Evolutionary conservation across 2,888 invertebrate genomes (phyloP).

Genomic region (Timema podura): DNA sequence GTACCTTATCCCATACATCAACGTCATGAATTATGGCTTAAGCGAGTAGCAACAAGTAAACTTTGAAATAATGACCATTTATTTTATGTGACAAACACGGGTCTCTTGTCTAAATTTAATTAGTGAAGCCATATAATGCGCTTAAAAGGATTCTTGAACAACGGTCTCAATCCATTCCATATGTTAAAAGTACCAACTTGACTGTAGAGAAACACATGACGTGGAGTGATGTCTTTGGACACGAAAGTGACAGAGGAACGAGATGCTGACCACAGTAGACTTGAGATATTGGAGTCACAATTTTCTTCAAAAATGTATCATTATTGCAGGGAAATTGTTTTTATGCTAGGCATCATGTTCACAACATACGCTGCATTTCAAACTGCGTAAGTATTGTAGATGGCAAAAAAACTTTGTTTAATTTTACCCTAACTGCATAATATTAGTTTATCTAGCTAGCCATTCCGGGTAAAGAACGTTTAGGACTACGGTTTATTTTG

Average conservation of each 20-base stretch:
- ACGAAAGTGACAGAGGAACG: constrained; percentile 28
- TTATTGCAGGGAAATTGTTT: constrained; percentile 60
- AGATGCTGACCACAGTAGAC: constrained; percentile 26
- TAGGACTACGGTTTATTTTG: no score
- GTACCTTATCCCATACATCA: no score
- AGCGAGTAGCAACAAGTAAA: no score
- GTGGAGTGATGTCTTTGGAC: constrained; percentile 31
- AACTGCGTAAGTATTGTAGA: constrained; percentile 58
- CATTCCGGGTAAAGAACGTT: no score
- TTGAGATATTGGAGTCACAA: constrained; percentile 24
- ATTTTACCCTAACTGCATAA: constrained; percentile 1
- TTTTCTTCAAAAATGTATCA: constrained; percentile 51
- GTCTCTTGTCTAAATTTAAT: no score
- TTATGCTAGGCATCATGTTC: constrained; percentile 60
- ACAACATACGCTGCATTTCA: constrained; percentile 67
- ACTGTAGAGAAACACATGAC: constrained; percentile 27
- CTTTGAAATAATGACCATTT: no score
- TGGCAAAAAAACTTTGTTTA: not conserved
- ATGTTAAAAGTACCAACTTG: not conserved
- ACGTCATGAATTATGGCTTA: no score
- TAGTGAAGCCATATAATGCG: no score
- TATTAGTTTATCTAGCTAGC: no score
- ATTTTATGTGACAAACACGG: no score
- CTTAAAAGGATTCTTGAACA: no score
- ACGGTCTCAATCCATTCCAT: no score